A percentile compares a stretch with the other conserved stretches of the same genome.
Evolutionary conservation across 1,140 invertebrate species (phyloP).

Genomic region (Psix sp.): DNA sequence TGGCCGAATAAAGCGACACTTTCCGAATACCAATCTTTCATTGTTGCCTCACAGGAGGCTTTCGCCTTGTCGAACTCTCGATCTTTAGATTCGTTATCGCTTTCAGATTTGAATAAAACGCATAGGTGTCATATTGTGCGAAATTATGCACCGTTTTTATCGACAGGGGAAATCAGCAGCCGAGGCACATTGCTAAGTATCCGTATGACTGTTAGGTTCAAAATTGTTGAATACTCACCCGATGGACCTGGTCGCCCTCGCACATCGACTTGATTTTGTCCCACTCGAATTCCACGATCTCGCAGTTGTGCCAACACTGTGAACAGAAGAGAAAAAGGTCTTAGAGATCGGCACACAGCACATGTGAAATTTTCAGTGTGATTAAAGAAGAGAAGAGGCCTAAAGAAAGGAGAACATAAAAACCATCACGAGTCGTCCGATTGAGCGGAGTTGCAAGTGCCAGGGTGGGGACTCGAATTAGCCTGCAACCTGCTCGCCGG

Average conservation of each 20-base stretch:
- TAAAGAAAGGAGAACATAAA: slow-evolving; percentile 59
- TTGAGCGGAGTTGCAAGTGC: slow-evolving; percentile 27
- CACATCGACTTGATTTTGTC: slow-evolving; percentile 84
- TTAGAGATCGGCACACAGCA: slow-evolving; percentile 21
- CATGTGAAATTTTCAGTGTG: slow-evolving; percentile 37
- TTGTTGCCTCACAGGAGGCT: too few species aligned
- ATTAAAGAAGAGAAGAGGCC: slow-evolving; percentile 55
- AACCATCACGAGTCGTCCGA: slow-evolving; percentile 61
- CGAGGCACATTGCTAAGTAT: slow-evolving; percentile 13
- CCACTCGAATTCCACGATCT: slow-evolving; percentile 85
- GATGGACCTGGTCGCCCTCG: slow-evolving; percentile 76
- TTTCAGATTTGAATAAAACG: slow-evolving; percentile 16
- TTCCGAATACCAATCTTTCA: too few species aligned
- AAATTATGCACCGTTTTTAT: slow-evolving; percentile 14
- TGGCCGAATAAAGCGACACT: neutral
- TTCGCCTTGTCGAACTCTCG: too few species aligned
- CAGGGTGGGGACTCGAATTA: slow-evolving; percentile 64
- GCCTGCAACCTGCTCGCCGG: slow-evolving; percentile 72
- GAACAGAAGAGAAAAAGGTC: slow-evolving; percentile 76
- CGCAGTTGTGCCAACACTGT: slow-evolving; percentile 89
- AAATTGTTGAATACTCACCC: slow-evolving; percentile 50
- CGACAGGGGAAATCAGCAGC: slow-evolving; percentile 7
- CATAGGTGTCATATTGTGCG: slow-evolving; percentile 5
- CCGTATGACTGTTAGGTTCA: slow-evolving; percentile 14
- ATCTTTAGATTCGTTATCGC: slow-evolving; percentile 12